phyloP scores from a whole-genome alignment of 2,888 invertebrate species.

The Callinectes sapidus region DNA sequence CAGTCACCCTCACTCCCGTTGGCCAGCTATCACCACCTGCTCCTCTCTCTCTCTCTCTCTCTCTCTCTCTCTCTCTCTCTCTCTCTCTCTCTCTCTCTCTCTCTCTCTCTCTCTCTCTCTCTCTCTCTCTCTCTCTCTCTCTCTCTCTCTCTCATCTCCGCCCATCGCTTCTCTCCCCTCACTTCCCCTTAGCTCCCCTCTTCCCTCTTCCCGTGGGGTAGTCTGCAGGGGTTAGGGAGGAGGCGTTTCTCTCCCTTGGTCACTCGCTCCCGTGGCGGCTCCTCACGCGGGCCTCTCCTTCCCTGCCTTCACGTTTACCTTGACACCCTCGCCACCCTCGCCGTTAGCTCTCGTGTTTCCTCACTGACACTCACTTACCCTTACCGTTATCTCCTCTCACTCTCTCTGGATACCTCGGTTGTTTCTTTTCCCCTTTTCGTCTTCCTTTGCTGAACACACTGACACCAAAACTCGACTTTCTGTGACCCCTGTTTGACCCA shows the following conservation, averaged over 20 bases:
- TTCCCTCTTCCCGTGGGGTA: neutral
- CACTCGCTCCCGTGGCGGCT: conserved; percentile 38
- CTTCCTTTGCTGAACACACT: neutral
- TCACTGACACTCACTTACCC: neutral
- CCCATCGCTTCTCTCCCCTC: conserved; percentile 8
- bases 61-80: neutral
- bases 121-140: neutral
- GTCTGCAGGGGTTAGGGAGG: conserved; percentile 29
- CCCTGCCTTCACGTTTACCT: neutral
- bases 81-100: neutral
- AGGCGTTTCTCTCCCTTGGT: conserved; percentile 26
- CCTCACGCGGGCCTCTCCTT: conserved; percentile 3
- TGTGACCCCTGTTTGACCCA: conserved; percentile 17
- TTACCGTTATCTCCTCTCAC: neutral
- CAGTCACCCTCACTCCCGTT: neutral
- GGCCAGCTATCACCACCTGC: conserved; percentile 14
- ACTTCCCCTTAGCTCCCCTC: neutral
- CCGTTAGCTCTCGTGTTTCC: conserved; percentile 10
- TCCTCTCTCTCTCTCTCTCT: neutral
- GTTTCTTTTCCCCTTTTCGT: neutral
- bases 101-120: too few relatives aligned
- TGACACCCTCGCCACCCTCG: conserved; percentile 4
- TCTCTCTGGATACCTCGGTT: neutral
- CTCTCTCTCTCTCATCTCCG: neutral
- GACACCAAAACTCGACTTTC: neutral